Conservation (phyloP, 1,140 invertebrate genomes). For the Dolichoris vasculosae region DNA sequence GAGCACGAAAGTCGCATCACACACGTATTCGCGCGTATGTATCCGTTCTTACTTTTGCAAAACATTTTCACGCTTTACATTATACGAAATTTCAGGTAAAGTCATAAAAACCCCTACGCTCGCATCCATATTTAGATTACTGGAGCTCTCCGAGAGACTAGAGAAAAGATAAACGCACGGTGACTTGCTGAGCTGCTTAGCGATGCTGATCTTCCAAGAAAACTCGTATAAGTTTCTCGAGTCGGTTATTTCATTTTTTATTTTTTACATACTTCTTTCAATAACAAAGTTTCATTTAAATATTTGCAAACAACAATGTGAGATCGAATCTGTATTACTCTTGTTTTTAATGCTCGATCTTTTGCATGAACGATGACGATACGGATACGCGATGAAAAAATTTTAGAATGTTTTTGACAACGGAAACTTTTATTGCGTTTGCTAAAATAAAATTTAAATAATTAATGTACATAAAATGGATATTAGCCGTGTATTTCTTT, state of each 20-base stretch:
- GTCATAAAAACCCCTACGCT: slow-evolving; percentile 45
- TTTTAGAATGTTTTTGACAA: background rate
- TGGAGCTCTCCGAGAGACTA: slow-evolving; percentile 31
- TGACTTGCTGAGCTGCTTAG: slow-evolving; percentile 35
- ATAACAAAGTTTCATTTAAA: slow-evolving; percentile 39
- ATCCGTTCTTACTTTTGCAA: slow-evolving; percentile 43
- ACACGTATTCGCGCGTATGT: background rate
- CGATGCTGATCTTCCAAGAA: slow-evolving; percentile 52
- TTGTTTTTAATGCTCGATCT: slow-evolving; percentile 16
- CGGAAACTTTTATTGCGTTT: background rate
- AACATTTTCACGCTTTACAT: slow-evolving; percentile 49
- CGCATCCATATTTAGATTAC: slow-evolving; percentile 52
- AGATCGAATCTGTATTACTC: slow-evolving; percentile 41
- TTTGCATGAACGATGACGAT: background rate
- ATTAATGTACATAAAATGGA: background rate
- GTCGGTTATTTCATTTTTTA: slow-evolving; percentile 19
- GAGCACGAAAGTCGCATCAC: slow-evolving; percentile 1
- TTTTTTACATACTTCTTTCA: background rate
- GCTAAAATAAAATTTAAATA: background rate
- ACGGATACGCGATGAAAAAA: background rate
- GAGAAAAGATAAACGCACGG: slow-evolving; percentile 46
- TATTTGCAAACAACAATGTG: slow-evolving; percentile 22
- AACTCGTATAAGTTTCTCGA: slow-evolving; percentile 50
- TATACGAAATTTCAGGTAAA: slow-evolving; percentile 52
- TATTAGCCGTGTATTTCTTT: background rate